Base-by-base conservation (phyloP, 2,797 vertebrate species). In the Phrynocephalus vlangalii region DNA sequence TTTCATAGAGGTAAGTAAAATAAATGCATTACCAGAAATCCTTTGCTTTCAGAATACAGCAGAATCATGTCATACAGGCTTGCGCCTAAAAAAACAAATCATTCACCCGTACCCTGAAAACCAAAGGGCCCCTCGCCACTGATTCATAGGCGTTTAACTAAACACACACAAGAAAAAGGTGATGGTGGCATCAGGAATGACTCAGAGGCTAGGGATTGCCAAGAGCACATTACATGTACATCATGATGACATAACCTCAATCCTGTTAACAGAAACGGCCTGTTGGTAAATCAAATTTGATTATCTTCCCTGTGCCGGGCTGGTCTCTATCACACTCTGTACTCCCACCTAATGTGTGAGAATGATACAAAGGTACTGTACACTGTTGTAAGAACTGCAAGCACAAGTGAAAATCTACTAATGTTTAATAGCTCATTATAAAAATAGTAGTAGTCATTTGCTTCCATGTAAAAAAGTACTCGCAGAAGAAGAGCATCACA, bases 171-270 rank as follows among this genome's bases (percentile, higher is more conserved):
- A 4, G 24, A 50, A 80, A 86, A 86, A 44, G 44, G 24, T n/a
- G 78, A 72, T 28, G 30, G 85, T 44, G 52, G 72, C n/a, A 80
- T 66, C 24, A 66, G 76, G 13, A 79, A 33, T 79, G 76, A 79
- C 50, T 63, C 85, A 80, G 76, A 6, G 26, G 26, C 13, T 1
- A 13, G 5, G 30, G 38, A 68, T 10, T 79, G 63, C 75, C 52
- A 48, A 48, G 68, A 48, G 33, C 20, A 33, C 60, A 71, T 85
- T 56, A 38, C 33, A 28, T 16, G 16, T 22, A 26, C 79, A 38
- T 85, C 75, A 44, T n/a, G 56, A n/a, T n/a, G 56, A n/a, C 26
- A 33, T 11, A 56, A 63, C 26, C 26, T 73, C 68, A 44, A 48
- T 26, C 6, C 66, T 79, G 9, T 71, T 33, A 10, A 52, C 16